A percentile compares a stretch with the other conserved stretches of the same genome.
Conservation (phyloP, 2,888 invertebrate genomes). For the Venusia cambrica region DNA sequence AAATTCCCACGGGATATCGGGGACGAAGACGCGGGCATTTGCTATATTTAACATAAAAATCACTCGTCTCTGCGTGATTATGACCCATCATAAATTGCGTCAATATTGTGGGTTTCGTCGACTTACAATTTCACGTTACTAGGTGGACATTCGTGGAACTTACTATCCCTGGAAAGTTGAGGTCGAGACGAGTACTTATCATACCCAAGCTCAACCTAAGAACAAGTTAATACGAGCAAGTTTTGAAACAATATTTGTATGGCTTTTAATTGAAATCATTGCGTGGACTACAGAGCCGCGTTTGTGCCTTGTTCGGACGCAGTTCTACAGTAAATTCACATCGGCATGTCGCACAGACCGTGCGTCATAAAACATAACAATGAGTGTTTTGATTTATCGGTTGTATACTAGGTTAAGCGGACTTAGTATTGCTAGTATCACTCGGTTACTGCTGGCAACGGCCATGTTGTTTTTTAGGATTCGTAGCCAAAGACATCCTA, state of each 20-base stretch:
- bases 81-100: conserved; percentile 22
- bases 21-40: no score
- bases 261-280: conserved; percentile 55
- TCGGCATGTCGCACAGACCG: conserved; percentile 41
- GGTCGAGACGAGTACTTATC: no score
- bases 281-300: conserved; percentile 47
- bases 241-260: no score
- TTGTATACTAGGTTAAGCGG: conserved; percentile 11
- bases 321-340: conserved; percentile 27
- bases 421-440: no score
- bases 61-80: conserved; percentile 27
- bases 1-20: no score
- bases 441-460: conserved; percentile 7
- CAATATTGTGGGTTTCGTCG: conserved; percentile 9
- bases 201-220: no score
- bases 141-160: no score
- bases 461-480: conserved; percentile 14
- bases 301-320: conserved; percentile 4
- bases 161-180: no score
- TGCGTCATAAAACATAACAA: conserved; percentile 34
- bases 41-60: conserved; percentile 44
- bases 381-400: conserved; percentile 23
- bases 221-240: no score
- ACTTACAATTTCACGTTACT: conserved; percentile 5
- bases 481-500: conserved; percentile 21